Conservation (phyloP, 2,888 invertebrate species). For the Caradrina kadenii region DNA sequence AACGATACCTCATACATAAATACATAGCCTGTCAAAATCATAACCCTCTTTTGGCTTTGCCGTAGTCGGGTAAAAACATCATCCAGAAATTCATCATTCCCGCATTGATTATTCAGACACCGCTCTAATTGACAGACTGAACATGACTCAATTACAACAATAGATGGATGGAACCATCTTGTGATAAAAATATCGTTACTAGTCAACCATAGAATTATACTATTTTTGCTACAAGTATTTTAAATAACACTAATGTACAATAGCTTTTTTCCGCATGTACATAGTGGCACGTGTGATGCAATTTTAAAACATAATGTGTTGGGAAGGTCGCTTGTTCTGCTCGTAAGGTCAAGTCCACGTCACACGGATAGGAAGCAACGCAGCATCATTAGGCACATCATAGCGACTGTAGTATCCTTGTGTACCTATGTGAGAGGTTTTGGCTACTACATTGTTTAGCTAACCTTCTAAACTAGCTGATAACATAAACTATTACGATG, state of each 20-base stretch:
- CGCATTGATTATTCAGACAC: neutral
- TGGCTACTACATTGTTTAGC: slow-evolving; percentile 41
- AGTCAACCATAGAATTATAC: neutral
- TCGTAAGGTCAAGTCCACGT: slow-evolving; percentile 60
- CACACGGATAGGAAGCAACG: slow-evolving; percentile 48
- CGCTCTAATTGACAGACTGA: neutral
- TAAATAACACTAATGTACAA: slow-evolving; percentile 28
- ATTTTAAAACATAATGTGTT: slow-evolving; percentile 43
- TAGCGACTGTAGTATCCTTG: slow-evolving; percentile 21
- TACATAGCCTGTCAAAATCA: no score
- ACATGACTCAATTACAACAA: slow-evolving; percentile 3
- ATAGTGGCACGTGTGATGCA: slow-evolving; percentile 33
- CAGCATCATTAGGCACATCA: slow-evolving; percentile 42
- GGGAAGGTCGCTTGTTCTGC: slow-evolving; percentile 60
- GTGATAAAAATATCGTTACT: neutral
- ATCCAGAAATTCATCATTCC: neutral
- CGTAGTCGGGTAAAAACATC: no score
- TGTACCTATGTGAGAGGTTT: slow-evolving; percentile 30
- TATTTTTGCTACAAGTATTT: neutral
- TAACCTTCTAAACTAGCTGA: slow-evolving; percentile 31
- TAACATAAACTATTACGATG: slow-evolving; percentile 32
- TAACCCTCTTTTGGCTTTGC: no score
- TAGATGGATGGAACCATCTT: slow-evolving; percentile 1
- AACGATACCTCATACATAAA: no score
- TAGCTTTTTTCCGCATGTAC: slow-evolving; percentile 18